Evolutionary conservation across 2,797 vertebrate genomes (phyloP).

Genomic region (Tachyglossus aculeatus): DNA sequence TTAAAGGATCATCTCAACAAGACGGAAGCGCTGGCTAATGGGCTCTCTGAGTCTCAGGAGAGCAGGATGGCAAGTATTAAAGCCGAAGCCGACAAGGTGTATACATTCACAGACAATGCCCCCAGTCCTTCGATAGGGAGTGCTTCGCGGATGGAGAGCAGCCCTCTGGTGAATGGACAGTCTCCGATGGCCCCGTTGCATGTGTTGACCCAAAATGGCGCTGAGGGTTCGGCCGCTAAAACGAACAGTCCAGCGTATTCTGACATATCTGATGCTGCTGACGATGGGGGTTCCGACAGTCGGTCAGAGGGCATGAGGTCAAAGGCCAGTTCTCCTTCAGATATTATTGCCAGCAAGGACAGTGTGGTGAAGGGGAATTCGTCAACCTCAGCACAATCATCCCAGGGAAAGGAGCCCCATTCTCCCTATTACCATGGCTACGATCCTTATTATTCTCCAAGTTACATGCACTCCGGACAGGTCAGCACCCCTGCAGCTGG

Average conservation of each 20-base stretch:
- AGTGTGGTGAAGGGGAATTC: slow-evolving; percentile 83
- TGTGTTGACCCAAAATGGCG: slow-evolving; percentile 76
- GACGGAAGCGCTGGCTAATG: slow-evolving; percentile 86
- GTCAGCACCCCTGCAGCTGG: slow-evolving; percentile 76
- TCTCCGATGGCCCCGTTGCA: slow-evolving; percentile 75
- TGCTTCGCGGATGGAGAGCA: slow-evolving; percentile 87
- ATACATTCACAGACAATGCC: slow-evolving; percentile 97
- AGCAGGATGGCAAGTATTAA: slow-evolving; percentile 98
- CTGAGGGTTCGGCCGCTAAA: slow-evolving; percentile 81
- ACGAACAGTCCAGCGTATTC: slow-evolving; percentile 97
- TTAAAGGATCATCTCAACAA: slow-evolving; percentile 96
- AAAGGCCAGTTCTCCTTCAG: slow-evolving; percentile 83
- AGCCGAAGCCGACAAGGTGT: slow-evolving; percentile 97
- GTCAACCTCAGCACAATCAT: slow-evolving; percentile 68
- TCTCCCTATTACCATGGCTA: slow-evolving; percentile 93
- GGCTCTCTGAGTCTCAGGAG: slow-evolving; percentile 89
- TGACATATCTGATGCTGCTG: slow-evolving; percentile 94
- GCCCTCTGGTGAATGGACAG: slow-evolving; percentile 83
- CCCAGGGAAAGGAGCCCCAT: slow-evolving; percentile 85
- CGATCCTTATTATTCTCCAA: slow-evolving; percentile 93
- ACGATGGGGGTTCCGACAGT: slow-evolving; percentile 93
- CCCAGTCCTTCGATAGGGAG: slow-evolving; percentile 97
- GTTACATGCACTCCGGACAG: slow-evolving; percentile 89
- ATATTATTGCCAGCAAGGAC: slow-evolving; percentile 81
- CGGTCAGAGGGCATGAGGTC: slow-evolving; percentile 88